Evolutionary conservation across 2,113 vertebrate genomes (phyloP).

Genomic region (Alligator sinensis): DNA sequence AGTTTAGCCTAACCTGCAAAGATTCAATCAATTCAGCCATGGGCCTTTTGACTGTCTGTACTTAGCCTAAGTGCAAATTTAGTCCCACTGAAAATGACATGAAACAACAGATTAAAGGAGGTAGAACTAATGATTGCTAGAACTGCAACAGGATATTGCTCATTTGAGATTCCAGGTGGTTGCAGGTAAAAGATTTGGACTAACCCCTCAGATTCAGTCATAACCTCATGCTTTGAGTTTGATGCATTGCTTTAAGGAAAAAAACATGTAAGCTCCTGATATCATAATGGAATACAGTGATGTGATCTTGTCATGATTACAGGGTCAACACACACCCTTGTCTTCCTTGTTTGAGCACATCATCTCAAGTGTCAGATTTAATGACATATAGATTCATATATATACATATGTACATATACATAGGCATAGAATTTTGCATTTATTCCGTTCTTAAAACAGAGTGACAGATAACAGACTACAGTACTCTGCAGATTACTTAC

Average conservation of each 20-base stretch:
- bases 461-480: not conserved
- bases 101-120: not conserved
- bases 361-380: not conserved
- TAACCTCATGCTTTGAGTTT: not conserved
- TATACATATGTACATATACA: too few species aligned
- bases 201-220: not conserved
- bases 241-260: not conserved
- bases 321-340: not conserved
- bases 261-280: not conserved
- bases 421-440: not conserved
- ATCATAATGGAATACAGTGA: not conserved
- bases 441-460: not conserved
- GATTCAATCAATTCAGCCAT: too few species aligned
- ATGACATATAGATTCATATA: too few species aligned
- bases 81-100: not conserved
- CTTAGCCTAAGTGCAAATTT: not conserved
- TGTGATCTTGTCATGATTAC: not conserved
- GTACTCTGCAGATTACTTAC: not conserved
- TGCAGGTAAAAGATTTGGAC: not conserved
- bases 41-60: too few species aligned
- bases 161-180: not conserved
- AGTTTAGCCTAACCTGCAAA: too few species aligned
- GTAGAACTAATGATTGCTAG: not conserved
- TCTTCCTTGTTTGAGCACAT: not conserved
- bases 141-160: not conserved